phyloP scores from a whole-genome alignment of 2,113 vertebrate species.

The zebrafish (Danio rerio) region DNA sequence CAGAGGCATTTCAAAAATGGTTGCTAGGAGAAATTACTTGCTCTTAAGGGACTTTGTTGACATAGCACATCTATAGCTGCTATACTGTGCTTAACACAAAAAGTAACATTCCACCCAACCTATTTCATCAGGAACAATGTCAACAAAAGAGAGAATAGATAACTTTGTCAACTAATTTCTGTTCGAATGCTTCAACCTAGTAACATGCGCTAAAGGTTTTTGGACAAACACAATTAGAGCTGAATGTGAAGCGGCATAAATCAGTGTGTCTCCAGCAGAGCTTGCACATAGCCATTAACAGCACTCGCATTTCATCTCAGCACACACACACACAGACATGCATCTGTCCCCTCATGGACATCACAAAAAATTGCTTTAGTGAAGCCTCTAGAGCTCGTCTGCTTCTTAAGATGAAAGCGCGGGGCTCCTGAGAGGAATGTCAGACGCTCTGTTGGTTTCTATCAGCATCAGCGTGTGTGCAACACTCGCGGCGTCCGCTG shows the following conservation, averaged over 20 bases:
- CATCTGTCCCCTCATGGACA: conserved; percentile 45
- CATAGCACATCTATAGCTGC: too few species aligned
- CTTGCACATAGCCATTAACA: not conserved
- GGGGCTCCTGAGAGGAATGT: conserved; percentile 29
- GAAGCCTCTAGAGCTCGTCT: conserved; percentile 39
- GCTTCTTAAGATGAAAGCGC: conserved; percentile 44
- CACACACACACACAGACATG: conserved; percentile 32
- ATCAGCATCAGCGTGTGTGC: not conserved
- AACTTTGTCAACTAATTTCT: too few species aligned
- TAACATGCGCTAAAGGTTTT: not conserved
- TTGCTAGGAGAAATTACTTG: too few species aligned
- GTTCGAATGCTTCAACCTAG: too few species aligned
- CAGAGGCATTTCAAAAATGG: too few species aligned
- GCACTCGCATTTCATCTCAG: not conserved
- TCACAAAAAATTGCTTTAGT: conserved; percentile 45
- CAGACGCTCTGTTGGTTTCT: not conserved
- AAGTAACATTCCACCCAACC: too few species aligned
- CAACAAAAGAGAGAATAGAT: too few species aligned
- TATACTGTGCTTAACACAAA: too few species aligned
- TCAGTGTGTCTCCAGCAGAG: not conserved
- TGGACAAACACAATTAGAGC: conserved; percentile 19
- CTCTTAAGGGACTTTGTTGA: too few species aligned
- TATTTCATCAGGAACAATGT: too few species aligned
- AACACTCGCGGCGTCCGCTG: not conserved
- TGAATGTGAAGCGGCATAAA: not conserved